Conservation (phyloP, 1,140 invertebrate genomes). For the Drosophila bocki region DNA sequence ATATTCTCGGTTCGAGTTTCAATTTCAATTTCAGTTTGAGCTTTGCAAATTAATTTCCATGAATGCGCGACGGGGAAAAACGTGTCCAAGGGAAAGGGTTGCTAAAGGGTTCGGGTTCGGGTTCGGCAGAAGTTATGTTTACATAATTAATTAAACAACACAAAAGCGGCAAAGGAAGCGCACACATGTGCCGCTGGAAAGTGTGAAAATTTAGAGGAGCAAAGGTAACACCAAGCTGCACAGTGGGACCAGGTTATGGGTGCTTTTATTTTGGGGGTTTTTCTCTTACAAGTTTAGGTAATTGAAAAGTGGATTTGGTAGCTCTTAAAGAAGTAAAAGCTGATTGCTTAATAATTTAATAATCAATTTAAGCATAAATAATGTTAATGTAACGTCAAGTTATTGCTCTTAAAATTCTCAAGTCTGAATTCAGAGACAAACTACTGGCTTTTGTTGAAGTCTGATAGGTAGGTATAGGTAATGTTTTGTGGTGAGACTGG, state of each 20-base stretch:
- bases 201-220: conserved; percentile 33
- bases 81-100: conserved; percentile 25
- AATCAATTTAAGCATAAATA: not conserved
- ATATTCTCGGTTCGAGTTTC: conserved; percentile 39
- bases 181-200: conserved; percentile 50
- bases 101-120: conserved; percentile 14
- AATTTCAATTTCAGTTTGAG: conserved; percentile 75
- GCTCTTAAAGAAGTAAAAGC: not conserved
- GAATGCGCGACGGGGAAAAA: conserved; percentile 59
- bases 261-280: not conserved
- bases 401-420: not conserved
- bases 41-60: conserved; percentile 82
- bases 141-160: conserved; percentile 84
- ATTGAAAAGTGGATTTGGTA: too few species aligned
- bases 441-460: not conserved
- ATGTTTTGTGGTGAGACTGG: too few species aligned
- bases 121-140: conserved; percentile 77
- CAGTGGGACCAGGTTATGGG: conserved; percentile 10
- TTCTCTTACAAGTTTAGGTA: not conserved
- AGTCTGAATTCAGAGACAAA: not conserved
- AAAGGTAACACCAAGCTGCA: conserved; percentile 21
- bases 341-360: not conserved
- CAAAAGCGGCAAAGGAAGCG: conserved; percentile 49
- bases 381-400: not conserved
- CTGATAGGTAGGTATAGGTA: too few species aligned